Evolutionary conservation across 2,797 vertebrate species (phyloP).

Genomic region (Semotilus atromaculatus): DNA sequence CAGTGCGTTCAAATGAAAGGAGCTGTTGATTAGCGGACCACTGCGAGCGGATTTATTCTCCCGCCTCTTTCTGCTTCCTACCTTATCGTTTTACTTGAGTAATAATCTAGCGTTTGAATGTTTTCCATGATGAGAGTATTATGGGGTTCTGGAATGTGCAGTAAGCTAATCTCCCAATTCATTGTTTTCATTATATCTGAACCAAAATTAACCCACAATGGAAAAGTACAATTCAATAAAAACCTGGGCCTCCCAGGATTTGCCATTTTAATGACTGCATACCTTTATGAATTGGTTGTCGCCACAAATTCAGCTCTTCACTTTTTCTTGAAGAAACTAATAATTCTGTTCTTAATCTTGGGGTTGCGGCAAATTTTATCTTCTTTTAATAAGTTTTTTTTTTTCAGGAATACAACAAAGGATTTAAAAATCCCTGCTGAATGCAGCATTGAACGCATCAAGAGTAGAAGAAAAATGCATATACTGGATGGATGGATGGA

Average conservation of each 20-base stretch:
- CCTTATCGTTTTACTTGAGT: conserved; percentile 56
- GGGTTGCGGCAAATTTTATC: conserved; percentile 34
- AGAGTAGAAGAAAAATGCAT: neutral
- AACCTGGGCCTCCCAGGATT: conserved; percentile 67
- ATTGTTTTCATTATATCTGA: conserved; percentile 74
- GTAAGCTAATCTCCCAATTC: conserved; percentile 78
- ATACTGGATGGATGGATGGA: no score
- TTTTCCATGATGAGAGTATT: conserved; percentile 66
- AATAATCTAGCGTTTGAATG: conserved; percentile 72
- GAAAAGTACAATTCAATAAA: conserved; percentile 73
- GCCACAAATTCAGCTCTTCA: conserved; percentile 55
- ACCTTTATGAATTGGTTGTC: conserved; percentile 67
- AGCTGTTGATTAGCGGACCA: conserved; percentile 61
- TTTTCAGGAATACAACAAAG: conserved; percentile 31
- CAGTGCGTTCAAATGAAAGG: conserved; percentile 58
- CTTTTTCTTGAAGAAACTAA: conserved; percentile 55
- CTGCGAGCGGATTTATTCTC: conserved; percentile 43
- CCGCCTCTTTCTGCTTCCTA: conserved; percentile 3
- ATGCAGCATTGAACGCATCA: neutral
- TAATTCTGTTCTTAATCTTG: conserved; percentile 56
- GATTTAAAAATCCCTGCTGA: conserved; percentile 16
- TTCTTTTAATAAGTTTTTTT: conserved; percentile 38
- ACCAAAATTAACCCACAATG: conserved; percentile 64
- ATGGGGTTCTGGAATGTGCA: conserved; percentile 60
- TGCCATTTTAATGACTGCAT: conserved; percentile 72